Evolutionary conservation across 2,797 vertebrate genomes (phyloP).

Genomic region (Sternotherus odoratus): DNA sequence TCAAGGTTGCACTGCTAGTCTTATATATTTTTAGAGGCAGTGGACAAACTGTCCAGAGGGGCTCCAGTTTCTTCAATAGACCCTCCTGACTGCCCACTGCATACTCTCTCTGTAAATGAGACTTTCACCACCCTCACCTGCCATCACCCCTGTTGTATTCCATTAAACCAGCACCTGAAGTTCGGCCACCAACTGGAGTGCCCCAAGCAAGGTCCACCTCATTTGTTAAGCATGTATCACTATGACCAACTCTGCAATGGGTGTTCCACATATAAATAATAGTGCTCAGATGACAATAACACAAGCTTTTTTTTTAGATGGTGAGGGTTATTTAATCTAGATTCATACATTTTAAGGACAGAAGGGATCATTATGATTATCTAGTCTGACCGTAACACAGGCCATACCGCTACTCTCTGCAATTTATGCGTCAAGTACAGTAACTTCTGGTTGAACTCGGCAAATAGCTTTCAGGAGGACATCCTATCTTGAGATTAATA

Average conservation of each 20-base stretch:
- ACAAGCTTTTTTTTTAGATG: no score
- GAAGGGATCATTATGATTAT: no score
- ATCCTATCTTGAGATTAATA: neutral
- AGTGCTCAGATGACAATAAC: no score
- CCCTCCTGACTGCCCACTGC: neutral
- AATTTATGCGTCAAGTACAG: neutral
- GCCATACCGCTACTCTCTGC: neutral
- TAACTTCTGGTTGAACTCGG: neutral
- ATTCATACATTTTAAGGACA: no score
- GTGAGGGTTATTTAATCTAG: no score
- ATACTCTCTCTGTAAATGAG: rapidly evolving
- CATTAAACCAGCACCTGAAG: neutral
- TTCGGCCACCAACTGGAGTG: neutral
- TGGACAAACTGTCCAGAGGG: neutral
- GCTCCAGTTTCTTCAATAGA: neutral
- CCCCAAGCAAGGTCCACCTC: neutral
- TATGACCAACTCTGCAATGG: no score
- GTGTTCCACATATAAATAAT: no score
- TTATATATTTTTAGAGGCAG: neutral
- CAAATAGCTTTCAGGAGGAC: neutral
- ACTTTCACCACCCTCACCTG: neutral
- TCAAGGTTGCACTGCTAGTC: neutral
- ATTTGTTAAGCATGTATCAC: no score
- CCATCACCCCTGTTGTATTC: neutral
- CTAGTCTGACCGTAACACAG: no score